Percentiles rank a stretch among this genome's conserved stretches.
Evolutionary conservation across 30 jellyfish, hydroid and myxozoan genomes (phyloP).

Genomic region (Aurelia sp.): DNA sequence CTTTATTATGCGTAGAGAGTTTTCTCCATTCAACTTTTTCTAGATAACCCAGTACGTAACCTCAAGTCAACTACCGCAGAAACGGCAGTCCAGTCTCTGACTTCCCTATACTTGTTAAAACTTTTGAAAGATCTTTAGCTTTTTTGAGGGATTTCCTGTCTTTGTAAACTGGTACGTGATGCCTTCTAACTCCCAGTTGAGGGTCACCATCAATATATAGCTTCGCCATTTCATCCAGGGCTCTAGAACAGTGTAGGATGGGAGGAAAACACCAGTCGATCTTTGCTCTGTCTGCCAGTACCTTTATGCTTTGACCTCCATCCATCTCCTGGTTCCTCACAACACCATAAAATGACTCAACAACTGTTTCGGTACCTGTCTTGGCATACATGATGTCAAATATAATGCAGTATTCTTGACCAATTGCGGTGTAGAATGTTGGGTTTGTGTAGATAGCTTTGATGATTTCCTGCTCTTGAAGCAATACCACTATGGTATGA

Average conservation of each 20-base stretch:
- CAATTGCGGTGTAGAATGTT: constrained; percentile 37
- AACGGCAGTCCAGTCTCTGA: constrained; percentile 41
- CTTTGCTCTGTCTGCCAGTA: background rate
- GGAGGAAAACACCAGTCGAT: background rate
- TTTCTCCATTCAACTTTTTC: no score
- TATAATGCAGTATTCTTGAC: constrained; percentile 54
- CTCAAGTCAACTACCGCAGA: no score
- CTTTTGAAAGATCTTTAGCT: no score
- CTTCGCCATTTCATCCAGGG: constrained; percentile 39
- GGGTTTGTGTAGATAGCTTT: constrained; percentile 51
- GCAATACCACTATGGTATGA: constrained; percentile 11
- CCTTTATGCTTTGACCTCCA: constrained; percentile 55
- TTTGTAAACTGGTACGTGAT: constrained; percentile 37
- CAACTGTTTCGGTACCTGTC: constrained; percentile 64
- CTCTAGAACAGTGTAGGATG: constrained; percentile 37
- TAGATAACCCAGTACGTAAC: no score
- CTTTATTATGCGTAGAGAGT: no score
- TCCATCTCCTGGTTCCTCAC: constrained; percentile 59
- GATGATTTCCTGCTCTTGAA: constrained; percentile 28
- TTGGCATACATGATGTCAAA: no score
- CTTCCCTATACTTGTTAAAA: constrained; percentile 13
- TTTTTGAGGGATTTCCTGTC: constrained; percentile 8
- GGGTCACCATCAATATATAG: constrained; percentile 22
- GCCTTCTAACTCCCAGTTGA: constrained; percentile 18
- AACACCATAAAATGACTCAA: constrained; percentile 49